Evolutionary conservation across 2,888 invertebrate genomes (phyloP).

Genomic region (Drosophila lacicola): DNA sequence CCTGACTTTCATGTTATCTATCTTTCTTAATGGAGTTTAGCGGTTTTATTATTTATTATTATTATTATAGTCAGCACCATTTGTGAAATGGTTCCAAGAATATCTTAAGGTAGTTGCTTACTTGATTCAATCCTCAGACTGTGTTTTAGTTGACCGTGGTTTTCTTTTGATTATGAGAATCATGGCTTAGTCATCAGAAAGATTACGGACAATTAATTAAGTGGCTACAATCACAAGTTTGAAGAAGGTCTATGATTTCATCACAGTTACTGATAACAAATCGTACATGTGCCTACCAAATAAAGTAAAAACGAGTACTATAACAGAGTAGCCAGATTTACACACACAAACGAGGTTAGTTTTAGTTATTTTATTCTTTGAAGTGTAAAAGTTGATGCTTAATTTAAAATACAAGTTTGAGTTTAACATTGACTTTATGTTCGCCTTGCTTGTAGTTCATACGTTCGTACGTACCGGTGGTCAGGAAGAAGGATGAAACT

Average conservation of each 20-base stretch:
- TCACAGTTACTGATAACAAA: constrained; percentile 15
- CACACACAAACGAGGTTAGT: neutral
- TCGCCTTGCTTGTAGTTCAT: no score
- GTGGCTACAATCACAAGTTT: neutral
- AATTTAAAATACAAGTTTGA: neutral
- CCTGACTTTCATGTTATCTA: no score
- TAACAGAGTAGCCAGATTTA: neutral
- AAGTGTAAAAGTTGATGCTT: neutral
- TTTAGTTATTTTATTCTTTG: no score
- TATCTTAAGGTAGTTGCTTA: neutral
- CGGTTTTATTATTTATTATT: no score
- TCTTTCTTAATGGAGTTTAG: no score
- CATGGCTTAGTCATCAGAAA: constrained; percentile 29
- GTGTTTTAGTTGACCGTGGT: constrained; percentile 6
- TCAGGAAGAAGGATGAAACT: no score
- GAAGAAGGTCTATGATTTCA: constrained; percentile 16
- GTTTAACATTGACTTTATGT: no score
- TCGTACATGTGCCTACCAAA: neutral
- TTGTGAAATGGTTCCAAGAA: neutral
- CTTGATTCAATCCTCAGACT: constrained; percentile 4
- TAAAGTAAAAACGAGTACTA: neutral
- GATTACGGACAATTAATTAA: constrained; percentile 4
- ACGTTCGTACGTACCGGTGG: no score
- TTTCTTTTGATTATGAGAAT: neutral
- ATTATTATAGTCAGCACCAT: no score